A percentile compares a stretch with the other conserved stretches of the same genome.
phyloP scores from a whole-genome alignment of 2,113 vertebrate species.

The Chunga burmeisteri region DNA sequence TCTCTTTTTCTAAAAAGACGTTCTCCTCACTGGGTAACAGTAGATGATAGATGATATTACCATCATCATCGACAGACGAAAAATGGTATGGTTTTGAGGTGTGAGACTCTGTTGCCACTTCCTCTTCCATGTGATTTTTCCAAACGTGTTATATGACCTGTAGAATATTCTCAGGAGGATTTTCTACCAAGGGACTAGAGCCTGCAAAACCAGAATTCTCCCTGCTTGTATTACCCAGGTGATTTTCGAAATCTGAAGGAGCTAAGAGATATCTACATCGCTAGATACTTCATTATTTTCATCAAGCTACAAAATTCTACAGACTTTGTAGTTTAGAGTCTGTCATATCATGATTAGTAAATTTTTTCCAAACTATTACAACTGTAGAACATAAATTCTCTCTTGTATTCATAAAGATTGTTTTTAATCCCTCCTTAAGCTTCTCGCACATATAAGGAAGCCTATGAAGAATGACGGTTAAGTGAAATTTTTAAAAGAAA shows the following conservation, averaged over 20 bases:
- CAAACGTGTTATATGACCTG: not conserved
- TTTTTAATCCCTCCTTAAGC: not conserved
- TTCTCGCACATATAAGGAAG: not conserved
- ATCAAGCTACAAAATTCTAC: not conserved
- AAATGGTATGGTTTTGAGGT: not conserved
- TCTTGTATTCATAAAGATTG: not conserved
- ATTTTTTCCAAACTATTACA: not conserved
- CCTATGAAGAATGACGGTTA: not conserved
- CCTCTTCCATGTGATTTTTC: not conserved
- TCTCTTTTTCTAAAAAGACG: not conserved
- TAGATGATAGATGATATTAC: not conserved
- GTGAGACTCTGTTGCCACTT: not conserved
- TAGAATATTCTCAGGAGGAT: not conserved
- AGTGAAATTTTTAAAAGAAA: not conserved
- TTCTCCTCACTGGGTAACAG: not conserved
- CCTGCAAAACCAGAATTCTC: not conserved
- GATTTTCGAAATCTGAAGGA: not conserved
- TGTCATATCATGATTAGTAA: not conserved
- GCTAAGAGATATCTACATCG: not conserved
- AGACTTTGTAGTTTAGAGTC: not conserved
- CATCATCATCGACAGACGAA: not conserved
- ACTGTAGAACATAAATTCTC: not conserved
- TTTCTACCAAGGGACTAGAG: not conserved
- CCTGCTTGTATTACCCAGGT: not conserved
- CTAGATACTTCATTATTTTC: not conserved